Evolutionary conservation across 2,113 vertebrate genomes (phyloP).

Genomic region (Eptesicus fuscus): DNA sequence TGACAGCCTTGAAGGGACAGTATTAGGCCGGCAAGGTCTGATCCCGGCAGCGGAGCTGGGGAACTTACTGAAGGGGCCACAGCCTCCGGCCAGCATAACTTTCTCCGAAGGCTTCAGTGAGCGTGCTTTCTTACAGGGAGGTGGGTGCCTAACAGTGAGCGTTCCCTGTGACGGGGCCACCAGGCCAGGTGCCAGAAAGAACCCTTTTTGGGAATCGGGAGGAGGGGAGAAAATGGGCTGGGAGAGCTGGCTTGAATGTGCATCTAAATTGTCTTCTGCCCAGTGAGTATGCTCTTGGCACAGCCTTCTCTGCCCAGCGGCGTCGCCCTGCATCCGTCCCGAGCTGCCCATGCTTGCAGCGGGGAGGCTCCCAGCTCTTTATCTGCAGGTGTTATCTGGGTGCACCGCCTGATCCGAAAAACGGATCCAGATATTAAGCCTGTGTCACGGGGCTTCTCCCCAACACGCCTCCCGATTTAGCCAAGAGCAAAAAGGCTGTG

Average conservation of each 20-base stretch:
- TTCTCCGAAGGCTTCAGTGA: fast-evolving
- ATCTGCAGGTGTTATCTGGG: background rate
- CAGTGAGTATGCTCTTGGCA: fast-evolving
- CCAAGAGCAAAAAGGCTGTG: background rate
- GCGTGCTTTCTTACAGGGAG: background rate
- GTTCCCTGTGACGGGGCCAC: background rate
- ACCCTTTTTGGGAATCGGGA: background rate
- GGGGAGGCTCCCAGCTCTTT: background rate
- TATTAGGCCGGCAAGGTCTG: background rate
- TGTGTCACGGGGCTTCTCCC: background rate
- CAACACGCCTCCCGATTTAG: background rate
- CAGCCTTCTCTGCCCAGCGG: background rate
- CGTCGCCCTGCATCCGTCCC: background rate
- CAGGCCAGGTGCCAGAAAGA: background rate
- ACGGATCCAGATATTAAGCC: background rate
- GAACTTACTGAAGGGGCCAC: background rate
- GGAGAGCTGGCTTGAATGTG: background rate
- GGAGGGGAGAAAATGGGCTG: fast-evolving
- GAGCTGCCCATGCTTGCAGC: background rate
- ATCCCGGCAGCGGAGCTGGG: background rate
- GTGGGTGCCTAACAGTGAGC: background rate
- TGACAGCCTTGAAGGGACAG: background rate
- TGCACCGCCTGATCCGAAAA: background rate
- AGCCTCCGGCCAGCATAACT: fast-evolving
- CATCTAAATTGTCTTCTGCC: background rate